phyloP scores from a whole-genome alignment of 2,113 vertebrate species.

The Tachysurus vachellii region DNA sequence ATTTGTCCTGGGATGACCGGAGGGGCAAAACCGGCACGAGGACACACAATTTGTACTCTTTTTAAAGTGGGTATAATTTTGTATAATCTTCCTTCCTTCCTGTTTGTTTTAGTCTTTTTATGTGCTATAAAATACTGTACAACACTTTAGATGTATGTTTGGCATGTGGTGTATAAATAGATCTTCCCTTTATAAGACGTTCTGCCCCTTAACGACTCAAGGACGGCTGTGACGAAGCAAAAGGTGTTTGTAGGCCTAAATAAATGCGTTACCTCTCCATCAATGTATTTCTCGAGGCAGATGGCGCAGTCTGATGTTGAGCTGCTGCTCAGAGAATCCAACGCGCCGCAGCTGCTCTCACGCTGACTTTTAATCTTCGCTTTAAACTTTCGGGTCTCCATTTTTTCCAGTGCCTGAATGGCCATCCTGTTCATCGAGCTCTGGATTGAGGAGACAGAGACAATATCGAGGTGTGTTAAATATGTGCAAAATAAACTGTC shows the following conservation, averaged over 20 bases:
- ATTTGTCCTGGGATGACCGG: not conserved
- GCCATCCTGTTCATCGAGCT: conserved; percentile 98
- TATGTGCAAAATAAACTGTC: not conserved
- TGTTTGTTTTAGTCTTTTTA: not conserved
- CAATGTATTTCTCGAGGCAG: conserved; percentile 97
- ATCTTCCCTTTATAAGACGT: not conserved
- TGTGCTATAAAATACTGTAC: not conserved
- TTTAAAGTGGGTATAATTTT: not conserved
- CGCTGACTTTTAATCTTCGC: conserved; percentile 88
- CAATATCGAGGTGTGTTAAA: not conserved
- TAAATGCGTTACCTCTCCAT: conserved; percentile 84
- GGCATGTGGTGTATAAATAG: not conserved
- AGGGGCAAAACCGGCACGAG: not conserved
- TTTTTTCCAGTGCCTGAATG: conserved; percentile 95
- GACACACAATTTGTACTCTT: not conserved
- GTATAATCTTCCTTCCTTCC: not conserved
- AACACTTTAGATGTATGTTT: not conserved
- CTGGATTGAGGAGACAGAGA: conserved; percentile 62
- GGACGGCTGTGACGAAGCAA: not conserved
- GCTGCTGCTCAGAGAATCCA: conserved; percentile 94
- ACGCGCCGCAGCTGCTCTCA: conserved; percentile 84
- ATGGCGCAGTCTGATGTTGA: conserved; percentile 98
- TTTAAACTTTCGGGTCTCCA: conserved; percentile 98
- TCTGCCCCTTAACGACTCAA: not conserved
- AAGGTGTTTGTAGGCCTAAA: not conserved